Evolutionary conservation across 2,797 vertebrate genomes (phyloP), one percentile per base, ranked within the genome.

Genomic region (Liasis olivaceus): DNA sequence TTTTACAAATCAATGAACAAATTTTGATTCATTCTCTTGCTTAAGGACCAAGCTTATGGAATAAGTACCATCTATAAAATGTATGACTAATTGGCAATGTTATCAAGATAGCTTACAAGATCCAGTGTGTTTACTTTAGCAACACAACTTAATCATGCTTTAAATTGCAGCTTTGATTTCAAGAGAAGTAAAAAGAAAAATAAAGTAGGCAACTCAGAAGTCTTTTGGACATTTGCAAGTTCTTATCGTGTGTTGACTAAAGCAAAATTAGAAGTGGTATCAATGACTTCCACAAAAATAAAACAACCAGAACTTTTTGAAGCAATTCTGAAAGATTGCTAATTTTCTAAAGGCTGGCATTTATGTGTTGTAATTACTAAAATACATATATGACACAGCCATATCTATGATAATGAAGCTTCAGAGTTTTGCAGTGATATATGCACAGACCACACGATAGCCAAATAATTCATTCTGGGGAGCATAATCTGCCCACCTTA

Each of bases 401-500:
- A 42, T 36, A 42, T 42, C 31, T 77, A 42, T 8, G 36, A 77
- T 77, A 77, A 77, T 77, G 42, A 42, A 77, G 24, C 26, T 69
- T 54, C 8, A 69, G 31, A 42, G 36, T 94, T 93, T 95, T 93
- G 92, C 0, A 60, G 90, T 88, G 90, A 91, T 94, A 94, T 86
- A 93, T 95, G 95, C 93, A 94, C 88, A 94, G 87, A 93, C 59
- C 59, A 81, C 66, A 95, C 89, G 90, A 93, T 92, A 96, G 59
- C 72, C 28, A 90, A 64, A 90, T 96, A 96, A 95, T 96, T 96
- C 95, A 95, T 90, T 91, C 85, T 89, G 92, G 90, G 84, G 91
- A 95, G 96, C 95, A 95, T 95, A 96, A 96, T 93, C 4, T 88
- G 36, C 59, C 92, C 89, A 66, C 47, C 0, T n/a, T 60, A 59